phyloP scores from a whole-genome alignment of 2,113 vertebrate species.

The Taurulus bubalis region DNA sequence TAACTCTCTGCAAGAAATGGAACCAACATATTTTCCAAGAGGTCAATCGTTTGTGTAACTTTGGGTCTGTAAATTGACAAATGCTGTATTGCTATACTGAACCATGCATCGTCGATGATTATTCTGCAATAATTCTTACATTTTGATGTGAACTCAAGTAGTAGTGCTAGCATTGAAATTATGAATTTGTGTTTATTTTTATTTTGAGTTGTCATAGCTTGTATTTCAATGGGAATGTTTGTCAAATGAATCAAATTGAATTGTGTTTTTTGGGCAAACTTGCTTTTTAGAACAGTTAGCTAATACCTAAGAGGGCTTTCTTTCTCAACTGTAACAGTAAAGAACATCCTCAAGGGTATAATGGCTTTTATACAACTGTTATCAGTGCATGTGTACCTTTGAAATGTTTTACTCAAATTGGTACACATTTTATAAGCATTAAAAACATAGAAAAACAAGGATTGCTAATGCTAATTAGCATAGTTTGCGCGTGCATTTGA shows the following conservation, averaged over 20 bases:
- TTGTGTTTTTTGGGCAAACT: conserved; percentile 21
- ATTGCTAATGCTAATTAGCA: conserved; percentile 37
- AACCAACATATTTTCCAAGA: conserved; percentile 11
- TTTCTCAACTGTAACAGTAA: conserved; percentile 33
- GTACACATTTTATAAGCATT: conserved; percentile 27
- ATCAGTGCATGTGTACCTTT: conserved; percentile 54
- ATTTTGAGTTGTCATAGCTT: conserved; percentile 64
- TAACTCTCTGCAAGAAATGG: not conserved
- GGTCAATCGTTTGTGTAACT: conserved; percentile 14
- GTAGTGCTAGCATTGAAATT: conserved; percentile 63
- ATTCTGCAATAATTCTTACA: conserved; percentile 80
- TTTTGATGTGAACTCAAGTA: conserved; percentile 68
- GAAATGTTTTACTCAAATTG: conserved; percentile 47
- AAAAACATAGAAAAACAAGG: conserved; percentile 16
- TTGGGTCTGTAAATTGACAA: conserved; percentile 61
- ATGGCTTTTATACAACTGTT: conserved; percentile 46
- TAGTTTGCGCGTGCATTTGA: conserved; percentile 30
- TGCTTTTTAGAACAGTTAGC: conserved; percentile 31
- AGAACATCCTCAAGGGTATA: conserved; percentile 51
- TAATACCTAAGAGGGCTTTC: conserved; percentile 48
- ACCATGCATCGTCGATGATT: conserved; percentile 57
- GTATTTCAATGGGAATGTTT: conserved; percentile 66
- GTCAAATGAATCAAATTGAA: conserved; percentile 53
- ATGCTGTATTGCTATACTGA: conserved; percentile 65
- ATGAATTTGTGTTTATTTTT: conserved; percentile 60